phyloP scores from a whole-genome alignment of 1,140 invertebrate genomes.

The Oreohelix idahoensis region DNA sequence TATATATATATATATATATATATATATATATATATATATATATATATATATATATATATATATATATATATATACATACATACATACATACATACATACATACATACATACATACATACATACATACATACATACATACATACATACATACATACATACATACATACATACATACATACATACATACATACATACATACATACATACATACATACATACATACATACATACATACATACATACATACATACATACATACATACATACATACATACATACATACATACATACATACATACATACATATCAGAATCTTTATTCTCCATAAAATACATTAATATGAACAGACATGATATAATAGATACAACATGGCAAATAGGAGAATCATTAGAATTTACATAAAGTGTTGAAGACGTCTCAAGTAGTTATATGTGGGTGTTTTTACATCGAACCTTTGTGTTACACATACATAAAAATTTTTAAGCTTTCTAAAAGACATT shows the following conservation, averaged over 20 bases:
- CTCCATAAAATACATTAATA: too few species aligned
- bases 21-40: not conserved
- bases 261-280: not conserved
- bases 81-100: not conserved
- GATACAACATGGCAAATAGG: too few species aligned
- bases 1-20: too few species aligned
- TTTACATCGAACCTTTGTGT: too few species aligned
- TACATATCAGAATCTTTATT: too few species aligned
- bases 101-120: not conserved
- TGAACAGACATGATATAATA: too few species aligned
- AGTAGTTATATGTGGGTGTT: too few species aligned
- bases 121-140: not conserved
- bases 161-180: not conserved
- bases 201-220: conserved; percentile 10
- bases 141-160: conserved; percentile 7
- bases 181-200: conserved; percentile 12
- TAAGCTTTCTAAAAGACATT: too few species aligned
- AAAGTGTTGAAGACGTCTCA: too few species aligned
- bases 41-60: too few species aligned
- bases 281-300: not conserved
- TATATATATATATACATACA: not conserved
- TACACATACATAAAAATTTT: too few species aligned
- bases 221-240: not conserved
- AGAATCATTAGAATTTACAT: too few species aligned
- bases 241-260: not conserved